These are phyloP conservation scores for Gisinianus flammeolus DNA, from an alignment of 2,888 invertebrate genomes.

Conservation along the genomic window DNA sequence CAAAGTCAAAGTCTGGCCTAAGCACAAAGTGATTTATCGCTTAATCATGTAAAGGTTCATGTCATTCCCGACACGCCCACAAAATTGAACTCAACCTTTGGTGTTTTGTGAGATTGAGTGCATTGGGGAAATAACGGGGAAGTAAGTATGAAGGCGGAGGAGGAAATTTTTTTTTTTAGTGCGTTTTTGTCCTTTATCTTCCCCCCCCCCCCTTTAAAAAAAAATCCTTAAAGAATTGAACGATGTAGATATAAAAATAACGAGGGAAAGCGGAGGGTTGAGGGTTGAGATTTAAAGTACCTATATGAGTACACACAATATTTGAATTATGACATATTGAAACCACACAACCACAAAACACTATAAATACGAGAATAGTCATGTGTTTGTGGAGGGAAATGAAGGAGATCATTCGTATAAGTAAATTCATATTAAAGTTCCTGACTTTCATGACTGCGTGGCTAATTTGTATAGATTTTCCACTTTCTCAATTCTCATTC, in stretches of 20 bases:
- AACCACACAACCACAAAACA: too few relatives aligned
- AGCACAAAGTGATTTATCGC: slow-evolving; percentile 28
- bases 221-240: too few relatives aligned
- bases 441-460: not conserved
- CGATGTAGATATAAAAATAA: too few relatives aligned
- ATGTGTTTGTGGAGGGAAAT: not conserved
- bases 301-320: too few relatives aligned
- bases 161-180: not conserved
- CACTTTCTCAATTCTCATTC: not conserved
- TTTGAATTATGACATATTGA: too few relatives aligned
- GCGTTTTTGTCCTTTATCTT: not conserved
- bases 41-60: slow-evolving; percentile 25
- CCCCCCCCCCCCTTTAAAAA: too few relatives aligned
- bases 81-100: not conserved
- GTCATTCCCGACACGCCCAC: slow-evolving; percentile 14
- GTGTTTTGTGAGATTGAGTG: not conserved
- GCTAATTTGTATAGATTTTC: not conserved
- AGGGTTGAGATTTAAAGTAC: too few relatives aligned
- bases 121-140: not conserved
- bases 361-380: too few relatives aligned
- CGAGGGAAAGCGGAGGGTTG: not conserved
- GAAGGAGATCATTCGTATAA: not conserved
- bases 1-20: too few relatives aligned
- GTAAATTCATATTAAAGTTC: not conserved
- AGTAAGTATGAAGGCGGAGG: not conserved